These are phyloP conservation scores for Leptopilina clavipes DNA, from an alignment of 1,140 invertebrate species.

Conservation along the genomic window DNA sequence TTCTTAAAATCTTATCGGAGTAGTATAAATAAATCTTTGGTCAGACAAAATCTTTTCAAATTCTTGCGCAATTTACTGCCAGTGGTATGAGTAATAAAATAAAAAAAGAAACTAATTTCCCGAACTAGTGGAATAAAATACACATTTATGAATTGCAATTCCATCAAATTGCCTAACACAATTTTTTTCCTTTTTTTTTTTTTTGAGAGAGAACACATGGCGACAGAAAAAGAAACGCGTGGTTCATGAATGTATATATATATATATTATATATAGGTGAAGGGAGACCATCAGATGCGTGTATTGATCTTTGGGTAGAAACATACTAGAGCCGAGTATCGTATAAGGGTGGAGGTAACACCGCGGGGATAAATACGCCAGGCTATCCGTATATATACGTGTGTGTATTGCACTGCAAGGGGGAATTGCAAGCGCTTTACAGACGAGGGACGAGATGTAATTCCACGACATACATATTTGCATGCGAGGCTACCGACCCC, in stretches of 20 bases:
- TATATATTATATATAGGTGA: background rate
- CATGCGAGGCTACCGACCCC: slow-evolving; percentile 44
- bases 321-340: slow-evolving; percentile 16
- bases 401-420: slow-evolving; percentile 32
- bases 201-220: slow-evolving; percentile 17
- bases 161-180: background rate
- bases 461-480: slow-evolving; percentile 56
- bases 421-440: slow-evolving; percentile 42
- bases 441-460: slow-evolving; percentile 49
- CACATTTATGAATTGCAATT: background rate
- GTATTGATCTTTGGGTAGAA: slow-evolving; percentile 57
- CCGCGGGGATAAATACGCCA: slow-evolving; percentile 28
- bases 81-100: too few relatives aligned
- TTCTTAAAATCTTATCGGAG: too few relatives aligned
- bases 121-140: background rate
- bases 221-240: slow-evolving; percentile 44
- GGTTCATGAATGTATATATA: background rate
- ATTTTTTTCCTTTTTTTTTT: too few relatives aligned
- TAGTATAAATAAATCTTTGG: too few relatives aligned
- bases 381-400: slow-evolving; percentile 10
- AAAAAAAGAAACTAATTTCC: background rate
- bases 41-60: too few relatives aligned
- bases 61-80: too few relatives aligned
- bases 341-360: slow-evolving; percentile 19
- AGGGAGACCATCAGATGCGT: slow-evolving; percentile 42